Evolutionary conservation across 2,888 invertebrate species (phyloP).

Genomic region (Steinernema carpocapsae): DNA sequence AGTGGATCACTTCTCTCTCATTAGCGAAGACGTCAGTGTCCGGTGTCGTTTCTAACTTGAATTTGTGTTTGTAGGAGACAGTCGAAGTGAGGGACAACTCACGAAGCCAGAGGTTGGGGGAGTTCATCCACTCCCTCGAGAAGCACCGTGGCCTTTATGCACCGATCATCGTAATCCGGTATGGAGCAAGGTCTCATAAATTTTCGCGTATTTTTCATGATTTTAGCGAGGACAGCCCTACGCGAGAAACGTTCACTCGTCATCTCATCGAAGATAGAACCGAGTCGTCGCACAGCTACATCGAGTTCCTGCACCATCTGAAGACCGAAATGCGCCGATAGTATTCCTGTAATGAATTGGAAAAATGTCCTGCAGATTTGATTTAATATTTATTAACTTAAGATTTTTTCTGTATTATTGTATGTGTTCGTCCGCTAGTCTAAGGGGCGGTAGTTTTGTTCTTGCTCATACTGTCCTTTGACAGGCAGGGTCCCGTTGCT

Average conservation of each 20-base stretch:
- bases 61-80: constrained; percentile 9
- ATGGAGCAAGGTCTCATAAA: neutral
- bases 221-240: constrained; percentile 87
- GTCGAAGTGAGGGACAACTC: constrained; percentile 41
- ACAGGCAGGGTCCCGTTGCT: too few relatives aligned
- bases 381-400: constrained; percentile 11
- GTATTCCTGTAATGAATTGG: constrained; percentile 20
- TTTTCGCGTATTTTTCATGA: neutral
- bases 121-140: constrained; percentile 45
- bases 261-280: constrained; percentile 90
- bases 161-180: constrained; percentile 48
- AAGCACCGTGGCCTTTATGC: constrained; percentile 44
- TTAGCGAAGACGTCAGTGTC: constrained; percentile 76
- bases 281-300: constrained; percentile 91
- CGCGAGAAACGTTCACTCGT: constrained; percentile 82
- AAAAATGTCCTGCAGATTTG: neutral
- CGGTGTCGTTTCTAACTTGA: constrained; percentile 46
- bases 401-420: neutral
- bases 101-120: constrained; percentile 43
- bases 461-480: neutral
- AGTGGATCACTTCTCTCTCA: constrained; percentile 77
- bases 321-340: constrained; percentile 57
- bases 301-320: constrained; percentile 92
- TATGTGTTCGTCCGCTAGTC: neutral
- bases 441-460: neutral